Conservation (phyloP, 92 coral and sea anemone species). For the Blastomussa wellsi region DNA sequence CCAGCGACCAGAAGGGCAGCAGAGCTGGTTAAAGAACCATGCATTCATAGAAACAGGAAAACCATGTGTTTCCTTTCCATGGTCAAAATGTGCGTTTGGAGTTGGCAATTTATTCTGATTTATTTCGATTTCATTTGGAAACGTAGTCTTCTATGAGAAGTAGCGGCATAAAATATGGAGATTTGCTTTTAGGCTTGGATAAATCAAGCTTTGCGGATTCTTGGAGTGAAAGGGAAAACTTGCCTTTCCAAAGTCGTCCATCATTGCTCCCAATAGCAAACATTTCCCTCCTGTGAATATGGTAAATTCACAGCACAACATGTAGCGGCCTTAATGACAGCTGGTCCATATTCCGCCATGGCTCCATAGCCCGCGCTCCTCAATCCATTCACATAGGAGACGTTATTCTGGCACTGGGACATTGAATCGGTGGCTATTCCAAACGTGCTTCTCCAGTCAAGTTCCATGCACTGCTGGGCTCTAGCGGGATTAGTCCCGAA, state of each 20-base stretch:
- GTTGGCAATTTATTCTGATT: no score
- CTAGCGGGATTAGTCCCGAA: not conserved
- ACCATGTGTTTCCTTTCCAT: no score
- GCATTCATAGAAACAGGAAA: no score
- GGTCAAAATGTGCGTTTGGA: no score
- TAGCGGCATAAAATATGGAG: no score
- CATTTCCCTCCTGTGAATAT: not conserved
- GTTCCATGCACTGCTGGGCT: not conserved
- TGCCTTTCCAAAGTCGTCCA: not conserved
- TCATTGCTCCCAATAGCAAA: not conserved
- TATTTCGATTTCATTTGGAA: no score
- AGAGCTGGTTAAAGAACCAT: no score
- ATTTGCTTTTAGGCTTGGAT: no score
- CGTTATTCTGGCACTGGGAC: not conserved
- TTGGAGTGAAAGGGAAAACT: no score
- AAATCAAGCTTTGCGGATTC: no score
- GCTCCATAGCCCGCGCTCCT: not conserved
- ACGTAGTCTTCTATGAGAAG: no score
- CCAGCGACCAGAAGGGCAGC: no score
- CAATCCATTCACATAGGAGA: not conserved
- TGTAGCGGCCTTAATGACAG: not conserved
- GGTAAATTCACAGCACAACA: not conserved
- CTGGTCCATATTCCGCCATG: not conserved
- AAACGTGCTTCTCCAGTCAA: not conserved
- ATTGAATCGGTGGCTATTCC: not conserved